Evolutionary conservation across 2,888 invertebrate genomes (phyloP).

Genomic region (Phyllotreta cruciferae): DNA sequence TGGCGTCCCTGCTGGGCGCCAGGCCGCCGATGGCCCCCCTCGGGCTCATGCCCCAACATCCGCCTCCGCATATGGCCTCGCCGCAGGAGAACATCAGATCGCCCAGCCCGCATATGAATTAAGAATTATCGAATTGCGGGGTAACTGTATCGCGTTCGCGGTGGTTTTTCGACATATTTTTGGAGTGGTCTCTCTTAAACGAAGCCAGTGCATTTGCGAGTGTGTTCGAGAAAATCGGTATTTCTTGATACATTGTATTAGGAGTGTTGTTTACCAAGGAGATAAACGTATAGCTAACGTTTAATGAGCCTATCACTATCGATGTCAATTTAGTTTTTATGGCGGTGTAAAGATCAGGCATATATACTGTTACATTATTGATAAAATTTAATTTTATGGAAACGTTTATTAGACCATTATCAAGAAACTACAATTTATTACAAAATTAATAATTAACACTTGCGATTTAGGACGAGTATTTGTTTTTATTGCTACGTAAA

Average conservation of each 20-base stretch:
- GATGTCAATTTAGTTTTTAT: slow-evolving; percentile 21
- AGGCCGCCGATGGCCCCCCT: slow-evolving; percentile 59
- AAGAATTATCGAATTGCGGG: slow-evolving; percentile 34
- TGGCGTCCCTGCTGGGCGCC: slow-evolving; percentile 63
- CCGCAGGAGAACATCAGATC: slow-evolving; percentile 54
- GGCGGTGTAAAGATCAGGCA: slow-evolving; percentile 18
- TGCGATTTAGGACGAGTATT: no score
- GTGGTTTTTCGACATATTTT: slow-evolving; percentile 10
- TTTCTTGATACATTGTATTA: no score
- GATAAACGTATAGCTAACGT: slow-evolving; percentile 7
- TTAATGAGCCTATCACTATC: slow-evolving; percentile 15
- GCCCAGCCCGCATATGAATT: slow-evolving; percentile 59
- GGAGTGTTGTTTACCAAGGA: not conserved
- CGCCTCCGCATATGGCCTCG: slow-evolving; percentile 62
- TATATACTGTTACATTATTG: slow-evolving; percentile 22
- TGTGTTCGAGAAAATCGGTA: no score
- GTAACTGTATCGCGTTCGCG: slow-evolving; percentile 14
- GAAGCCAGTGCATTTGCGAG: not conserved
- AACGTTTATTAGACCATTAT: slow-evolving; percentile 16
- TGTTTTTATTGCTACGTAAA: not conserved
- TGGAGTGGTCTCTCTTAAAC: slow-evolving; percentile 19
- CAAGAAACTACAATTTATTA: slow-evolving; percentile 13
- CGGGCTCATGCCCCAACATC: slow-evolving; percentile 61
- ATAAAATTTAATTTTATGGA: slow-evolving; percentile 20
- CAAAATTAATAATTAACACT: slow-evolving; percentile 10